phyloP scores from a whole-genome alignment of 1,140 invertebrate genomes.

The Tenebrio molitor region DNA sequence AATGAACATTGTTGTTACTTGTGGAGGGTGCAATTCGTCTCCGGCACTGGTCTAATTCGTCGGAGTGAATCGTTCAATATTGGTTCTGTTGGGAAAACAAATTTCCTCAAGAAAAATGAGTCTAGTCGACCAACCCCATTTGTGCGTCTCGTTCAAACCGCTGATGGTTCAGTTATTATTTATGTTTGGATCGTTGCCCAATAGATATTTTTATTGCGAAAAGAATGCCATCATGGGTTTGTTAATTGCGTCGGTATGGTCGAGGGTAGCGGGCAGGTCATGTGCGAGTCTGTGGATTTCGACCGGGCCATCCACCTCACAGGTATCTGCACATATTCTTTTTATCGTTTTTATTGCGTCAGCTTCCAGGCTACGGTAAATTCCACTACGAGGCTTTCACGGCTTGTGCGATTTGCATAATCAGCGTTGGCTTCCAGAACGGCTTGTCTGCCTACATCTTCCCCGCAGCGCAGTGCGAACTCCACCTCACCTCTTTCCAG shows the following conservation, averaged over 20 bases:
- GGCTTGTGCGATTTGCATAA: constrained; percentile 63
- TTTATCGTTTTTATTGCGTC: background rate
- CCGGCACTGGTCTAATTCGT: no score
- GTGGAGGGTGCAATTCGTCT: no score
- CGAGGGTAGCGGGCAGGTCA: background rate
- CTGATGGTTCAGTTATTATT: no score
- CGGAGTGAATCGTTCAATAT: no score
- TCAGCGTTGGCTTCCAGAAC: constrained; percentile 71
- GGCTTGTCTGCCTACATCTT: constrained; percentile 72
- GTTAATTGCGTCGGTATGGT: background rate
- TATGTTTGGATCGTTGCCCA: constrained; percentile 1
- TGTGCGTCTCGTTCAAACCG: no score
- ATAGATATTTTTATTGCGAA: background rate
- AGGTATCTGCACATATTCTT: constrained; percentile 43
- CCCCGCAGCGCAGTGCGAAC: constrained; percentile 65
- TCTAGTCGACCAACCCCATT: no score
- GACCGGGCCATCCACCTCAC: constrained; percentile 42
- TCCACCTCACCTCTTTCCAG: constrained; percentile 61
- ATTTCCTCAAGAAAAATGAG: no score
- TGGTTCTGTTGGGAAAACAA: no score
- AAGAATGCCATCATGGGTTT: background rate
- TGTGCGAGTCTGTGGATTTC: constrained; percentile 41
- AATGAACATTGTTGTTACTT: no score
- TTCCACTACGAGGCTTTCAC: constrained; percentile 63
- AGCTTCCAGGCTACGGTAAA: constrained; percentile 63